These are phyloP conservation scores for Bombus confusus DNA, from an alignment of 1,140 invertebrate species.

Conservation along the genomic window DNA sequence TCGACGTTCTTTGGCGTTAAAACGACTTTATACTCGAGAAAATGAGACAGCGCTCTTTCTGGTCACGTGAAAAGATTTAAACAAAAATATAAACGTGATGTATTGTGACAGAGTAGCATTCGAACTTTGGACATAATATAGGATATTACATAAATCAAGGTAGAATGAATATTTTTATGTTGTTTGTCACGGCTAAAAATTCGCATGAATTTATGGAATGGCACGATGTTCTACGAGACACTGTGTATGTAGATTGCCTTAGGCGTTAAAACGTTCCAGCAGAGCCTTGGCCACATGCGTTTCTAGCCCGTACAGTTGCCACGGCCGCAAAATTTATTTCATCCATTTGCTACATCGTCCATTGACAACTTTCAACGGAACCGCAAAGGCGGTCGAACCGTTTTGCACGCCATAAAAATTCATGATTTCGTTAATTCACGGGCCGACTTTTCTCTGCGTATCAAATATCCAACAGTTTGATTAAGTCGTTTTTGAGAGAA, in stretches of 20 bases:
- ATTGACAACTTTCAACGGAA: conserved; percentile 29
- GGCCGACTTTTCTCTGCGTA: background rate
- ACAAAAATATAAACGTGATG: background rate
- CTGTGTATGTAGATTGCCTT: background rate
- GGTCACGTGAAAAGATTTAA: background rate
- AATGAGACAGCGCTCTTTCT: background rate
- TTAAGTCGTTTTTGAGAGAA: background rate
- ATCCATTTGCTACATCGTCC: background rate
- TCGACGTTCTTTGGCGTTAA: background rate
- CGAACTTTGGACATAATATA: background rate
- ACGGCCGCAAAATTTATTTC: conserved; percentile 27
- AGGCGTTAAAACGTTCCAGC: conserved; percentile 6
- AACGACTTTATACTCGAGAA: background rate
- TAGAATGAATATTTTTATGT: background rate
- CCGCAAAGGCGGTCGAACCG: background rate
- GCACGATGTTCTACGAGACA: background rate
- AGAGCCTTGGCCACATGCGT: conserved; percentile 5
- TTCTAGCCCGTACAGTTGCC: background rate
- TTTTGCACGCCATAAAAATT: conserved; percentile 24
- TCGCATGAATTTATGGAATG: background rate
- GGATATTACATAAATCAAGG: background rate
- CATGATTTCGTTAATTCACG: conserved; percentile 24
- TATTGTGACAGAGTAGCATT: background rate
- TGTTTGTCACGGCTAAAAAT: background rate
- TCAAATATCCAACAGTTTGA: background rate